Conservation (phyloP, 2,113 vertebrate genomes). For the Gulo gulo region DNA sequence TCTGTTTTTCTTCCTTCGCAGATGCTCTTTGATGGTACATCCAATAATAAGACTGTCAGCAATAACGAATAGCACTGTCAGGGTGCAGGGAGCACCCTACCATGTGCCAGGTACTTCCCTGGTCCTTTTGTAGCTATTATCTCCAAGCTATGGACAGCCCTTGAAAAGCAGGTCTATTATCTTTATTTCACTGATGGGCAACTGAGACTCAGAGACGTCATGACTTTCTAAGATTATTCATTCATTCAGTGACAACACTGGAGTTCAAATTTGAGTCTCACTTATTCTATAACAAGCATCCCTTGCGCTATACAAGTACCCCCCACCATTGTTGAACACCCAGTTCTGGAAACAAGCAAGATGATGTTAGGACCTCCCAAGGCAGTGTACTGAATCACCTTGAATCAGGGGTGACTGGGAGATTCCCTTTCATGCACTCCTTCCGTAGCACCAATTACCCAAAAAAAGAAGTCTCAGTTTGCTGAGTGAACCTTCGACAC, state of each 20-base stretch:
- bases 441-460: rapidly evolving
- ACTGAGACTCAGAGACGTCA: background rate
- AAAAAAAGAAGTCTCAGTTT: background rate
- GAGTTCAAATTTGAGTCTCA: background rate
- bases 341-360: background rate
- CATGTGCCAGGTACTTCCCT: rapidly evolving
- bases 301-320: too few species aligned
- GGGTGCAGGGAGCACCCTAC: background rate
- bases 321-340: background rate
- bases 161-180: background rate
- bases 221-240: background rate
- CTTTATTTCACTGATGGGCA: background rate
- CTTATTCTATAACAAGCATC: background rate
- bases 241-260: background rate
- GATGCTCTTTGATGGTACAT: background rate
- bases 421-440: background rate
- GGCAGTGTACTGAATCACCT: background rate
- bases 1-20: background rate
- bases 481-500: background rate
- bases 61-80: rapidly evolving
- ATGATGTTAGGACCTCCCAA: background rate
- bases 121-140: background rate
- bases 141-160: background rate
- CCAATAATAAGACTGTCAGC: background rate
- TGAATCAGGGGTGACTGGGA: background rate